Percentiles rank a stretch among this genome's conserved stretches.
Evolutionary conservation across 2,888 invertebrate species (phyloP).

Genomic region (Oxyscelio sp.): DNA sequence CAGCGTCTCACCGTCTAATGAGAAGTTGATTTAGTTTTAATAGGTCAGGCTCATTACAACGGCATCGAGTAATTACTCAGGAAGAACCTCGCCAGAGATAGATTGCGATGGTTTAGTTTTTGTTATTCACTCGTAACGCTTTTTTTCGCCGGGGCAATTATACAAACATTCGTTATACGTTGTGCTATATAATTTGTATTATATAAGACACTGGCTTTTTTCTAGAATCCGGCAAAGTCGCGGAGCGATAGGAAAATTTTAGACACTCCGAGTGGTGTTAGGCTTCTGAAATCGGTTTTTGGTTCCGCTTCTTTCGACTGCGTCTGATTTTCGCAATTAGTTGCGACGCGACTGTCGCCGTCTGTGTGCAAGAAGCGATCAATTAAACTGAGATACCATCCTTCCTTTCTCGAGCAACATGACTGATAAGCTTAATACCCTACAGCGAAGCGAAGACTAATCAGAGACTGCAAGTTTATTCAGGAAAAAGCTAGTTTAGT

Average conservation of each 20-base stretch:
- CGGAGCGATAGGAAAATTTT: too few species aligned
- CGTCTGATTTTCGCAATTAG: conserved; percentile 68
- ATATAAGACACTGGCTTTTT: not conserved
- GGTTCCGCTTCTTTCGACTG: conserved; percentile 13
- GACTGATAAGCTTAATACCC: conserved; percentile 10
- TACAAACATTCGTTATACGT: conserved; percentile 6
- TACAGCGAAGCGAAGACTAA: too few species aligned
- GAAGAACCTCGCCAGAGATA: conserved; percentile 35
- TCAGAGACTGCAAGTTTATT: too few species aligned
- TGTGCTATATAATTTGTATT: conserved; percentile 6
- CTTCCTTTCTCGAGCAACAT: conserved; percentile 61
- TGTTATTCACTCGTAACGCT: conserved; percentile 17
- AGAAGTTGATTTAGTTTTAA: conserved; percentile 83
- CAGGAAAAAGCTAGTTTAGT: too few species aligned
- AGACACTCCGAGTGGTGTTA: too few species aligned
- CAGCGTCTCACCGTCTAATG: conserved; percentile 77
- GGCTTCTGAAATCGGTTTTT: not conserved
- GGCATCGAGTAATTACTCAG: conserved; percentile 76
- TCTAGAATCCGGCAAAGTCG: too few species aligned
- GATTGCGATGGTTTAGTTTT: conserved; percentile 22
- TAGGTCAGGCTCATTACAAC: conserved; percentile 80
- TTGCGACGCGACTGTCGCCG: too few species aligned
- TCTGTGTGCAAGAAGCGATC: conserved; percentile 63
- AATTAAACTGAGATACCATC: conserved; percentile 65
- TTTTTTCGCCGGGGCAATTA: conserved; percentile 27